Base-by-base conservation (phyloP, 2,888 invertebrate genomes). In the Anthophora plumipes region DNA sequence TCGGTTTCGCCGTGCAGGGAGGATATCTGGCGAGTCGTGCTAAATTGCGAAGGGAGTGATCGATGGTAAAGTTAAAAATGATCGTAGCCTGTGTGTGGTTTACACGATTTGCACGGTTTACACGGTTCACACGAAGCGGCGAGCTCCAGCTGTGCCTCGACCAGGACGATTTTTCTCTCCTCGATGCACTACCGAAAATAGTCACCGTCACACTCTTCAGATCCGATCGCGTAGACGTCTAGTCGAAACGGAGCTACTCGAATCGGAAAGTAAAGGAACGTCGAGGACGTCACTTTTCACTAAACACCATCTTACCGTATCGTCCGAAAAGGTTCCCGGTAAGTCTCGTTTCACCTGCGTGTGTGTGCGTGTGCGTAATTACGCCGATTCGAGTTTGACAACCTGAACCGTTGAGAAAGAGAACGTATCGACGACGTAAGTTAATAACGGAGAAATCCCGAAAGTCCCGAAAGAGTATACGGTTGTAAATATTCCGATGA, bases 101-200 rank as follows among this genome's bases (percentile, higher is more conserved):
- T n/a, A n/a, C n/a, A 25, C 12, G 14, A 55, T 1, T 31, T 6
- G 55, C 4, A 20, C n/a, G n/a, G 20, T 48, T 39, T 14, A 48
- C 68, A 6, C 14, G 60, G n/a, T 37, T 52, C 17, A 17, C 5
- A 6, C 37, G 31, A 57, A 14, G 22, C 52, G 14, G 31, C 8
- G 50, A 73, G 54, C 52, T 69, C 48, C 64, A 43, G 43, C 60
- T 11, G 54, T n/a, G 46, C 55, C 64, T 59, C 22, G 14, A 46
- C 41, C 12, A 17, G 17, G 14, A 59, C 48, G 52, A 66, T 60
- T 54, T 64, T 46, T 31, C 25, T 48, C 46, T 46, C 66, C 55
- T 50, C 59, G 55, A 77, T 50, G 73, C 54, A 69, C 71, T 52
- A 14, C 46, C 67, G 46, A 76, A 68, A 82, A 83, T 83, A 78